Conservation (phyloP, 2,888 invertebrate species). For the Eristalis arbustorum region DNA sequence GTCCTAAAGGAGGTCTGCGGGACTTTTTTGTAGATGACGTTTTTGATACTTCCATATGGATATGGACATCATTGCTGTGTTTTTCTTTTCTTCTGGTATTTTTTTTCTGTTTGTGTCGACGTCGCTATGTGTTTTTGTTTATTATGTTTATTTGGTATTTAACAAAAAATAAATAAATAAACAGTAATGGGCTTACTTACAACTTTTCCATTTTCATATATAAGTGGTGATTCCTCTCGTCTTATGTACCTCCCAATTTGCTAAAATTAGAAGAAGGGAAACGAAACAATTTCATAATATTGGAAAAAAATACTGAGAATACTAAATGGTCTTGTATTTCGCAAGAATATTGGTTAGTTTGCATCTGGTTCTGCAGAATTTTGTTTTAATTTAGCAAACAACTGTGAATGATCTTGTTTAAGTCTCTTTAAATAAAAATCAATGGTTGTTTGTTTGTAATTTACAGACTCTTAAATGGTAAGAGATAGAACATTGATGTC, state of each 20-base stretch:
- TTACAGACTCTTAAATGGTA: too few species aligned
- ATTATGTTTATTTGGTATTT: background rate
- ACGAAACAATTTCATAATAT: background rate
- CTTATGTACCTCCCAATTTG: conserved; percentile 77
- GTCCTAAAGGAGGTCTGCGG: background rate
- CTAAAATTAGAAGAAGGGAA: conserved; percentile 64
- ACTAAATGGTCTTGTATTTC: too few species aligned
- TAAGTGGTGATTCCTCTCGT: conserved; percentile 76
- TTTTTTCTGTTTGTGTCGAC: conserved; percentile 16
- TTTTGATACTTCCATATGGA: background rate
- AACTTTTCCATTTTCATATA: conserved; percentile 75
- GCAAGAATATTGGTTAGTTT: too few species aligned
- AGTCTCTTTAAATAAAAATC: too few species aligned
- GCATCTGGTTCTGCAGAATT: too few species aligned
- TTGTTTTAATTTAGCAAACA: too few species aligned
- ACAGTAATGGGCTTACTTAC: conserved; percentile 73
- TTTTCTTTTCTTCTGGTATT: background rate
- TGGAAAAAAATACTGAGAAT: background rate
- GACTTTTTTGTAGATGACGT: conserved; percentile 7
- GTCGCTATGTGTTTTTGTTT: conserved; percentile 14
- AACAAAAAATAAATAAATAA: background rate
- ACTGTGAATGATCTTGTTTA: too few species aligned
- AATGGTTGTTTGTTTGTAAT: too few species aligned
- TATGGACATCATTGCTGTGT: background rate
- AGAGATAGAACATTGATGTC: too few species aligned